Evolutionary conservation across 2,888 invertebrate species (phyloP), one percentile per base, ranked within the genome.

Genomic region (Eupithecia subumbrata): DNA sequence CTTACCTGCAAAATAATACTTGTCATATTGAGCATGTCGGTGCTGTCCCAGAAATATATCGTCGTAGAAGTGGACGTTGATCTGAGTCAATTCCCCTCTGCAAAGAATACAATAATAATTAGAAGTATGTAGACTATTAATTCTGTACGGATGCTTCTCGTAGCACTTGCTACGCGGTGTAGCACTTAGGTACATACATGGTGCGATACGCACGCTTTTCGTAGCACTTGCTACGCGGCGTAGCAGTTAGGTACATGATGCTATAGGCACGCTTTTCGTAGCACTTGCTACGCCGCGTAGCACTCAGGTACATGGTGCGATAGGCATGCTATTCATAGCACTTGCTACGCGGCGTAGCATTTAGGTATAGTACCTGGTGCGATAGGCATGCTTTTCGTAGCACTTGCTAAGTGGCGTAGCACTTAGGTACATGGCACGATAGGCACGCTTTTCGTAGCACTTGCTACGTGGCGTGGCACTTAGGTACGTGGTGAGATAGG

Each of bases 31-130:
- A 0, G 93, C 91, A 68, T 94, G 94, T 0, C 95, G 89, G 71
- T 95, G 95, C 70, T 93, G 92, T 0, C 95, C 95, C 71, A 94
- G 82, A 77, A 95, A 95, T 84, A 92, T 89, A 72, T 93, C 91
- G 22, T 93, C 91, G 78, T 94, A 92, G 79, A 95, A 95, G 76
- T 94, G 93, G 0, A 95, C 89, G 76, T 94, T 93, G 74, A 95
- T 86, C 64, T 90, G 89, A 0, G 94, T 94, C 30, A 91, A 82
- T 79, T 94, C 93, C 2, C 90, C 90, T 2, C 95, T 95, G 88
- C 12, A 84, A 82, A 52, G 8, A 34, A 56, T 22, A 48, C 18
- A 52, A n/a, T 52, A 8, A 48, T 56, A 22, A 52, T n/a, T 52
- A 52, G 14, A 43, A 43, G 43, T 14, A 3, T 43, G 2, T 30